phyloP scores from a whole-genome alignment of 2,113 vertebrate species.

The Bolborhynchus lineola region DNA sequence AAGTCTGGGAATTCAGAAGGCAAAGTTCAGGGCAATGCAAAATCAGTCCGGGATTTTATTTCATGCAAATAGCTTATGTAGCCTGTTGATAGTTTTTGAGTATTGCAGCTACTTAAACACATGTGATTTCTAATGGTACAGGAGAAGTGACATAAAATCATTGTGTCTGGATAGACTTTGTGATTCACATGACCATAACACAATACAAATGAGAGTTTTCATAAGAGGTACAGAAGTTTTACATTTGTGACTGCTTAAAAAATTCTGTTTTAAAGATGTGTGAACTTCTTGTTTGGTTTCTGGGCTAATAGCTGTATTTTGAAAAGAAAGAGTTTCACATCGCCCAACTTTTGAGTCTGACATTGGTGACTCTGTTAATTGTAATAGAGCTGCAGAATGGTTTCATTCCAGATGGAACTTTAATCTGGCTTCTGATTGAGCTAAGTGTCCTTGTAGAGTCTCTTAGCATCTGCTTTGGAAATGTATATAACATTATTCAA shows the following conservation, averaged over 20 bases:
- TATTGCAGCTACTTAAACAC: not conserved
- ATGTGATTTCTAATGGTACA: not conserved
- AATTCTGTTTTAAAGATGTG: not conserved
- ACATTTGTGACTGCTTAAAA: not conserved
- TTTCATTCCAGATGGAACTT: constrained; percentile 78
- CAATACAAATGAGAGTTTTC: not conserved
- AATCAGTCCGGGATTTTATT: not conserved
- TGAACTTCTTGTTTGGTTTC: constrained; percentile 1
- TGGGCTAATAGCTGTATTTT: not conserved
- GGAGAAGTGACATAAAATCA: not conserved
- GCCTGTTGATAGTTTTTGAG: not conserved
- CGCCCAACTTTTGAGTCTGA: constrained; percentile 47
- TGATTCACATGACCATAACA: not conserved
- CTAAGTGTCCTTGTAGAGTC: constrained; percentile 76
- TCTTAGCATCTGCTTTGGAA: constrained; percentile 82
- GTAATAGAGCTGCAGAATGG: constrained; percentile 71
- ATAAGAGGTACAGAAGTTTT: not conserved
- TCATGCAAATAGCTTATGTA: not conserved
- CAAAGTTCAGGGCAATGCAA: not conserved
- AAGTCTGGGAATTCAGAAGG: not conserved
- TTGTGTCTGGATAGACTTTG: not conserved
- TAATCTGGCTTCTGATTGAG: constrained; percentile 80
- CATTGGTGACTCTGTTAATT: constrained; percentile 74
- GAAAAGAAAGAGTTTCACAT: constrained; percentile 15
- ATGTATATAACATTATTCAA: constrained; percentile 80